Evolutionary conservation across 2,113 vertebrate genomes (phyloP).

Genomic region (Sinosuthora webbiana): DNA sequence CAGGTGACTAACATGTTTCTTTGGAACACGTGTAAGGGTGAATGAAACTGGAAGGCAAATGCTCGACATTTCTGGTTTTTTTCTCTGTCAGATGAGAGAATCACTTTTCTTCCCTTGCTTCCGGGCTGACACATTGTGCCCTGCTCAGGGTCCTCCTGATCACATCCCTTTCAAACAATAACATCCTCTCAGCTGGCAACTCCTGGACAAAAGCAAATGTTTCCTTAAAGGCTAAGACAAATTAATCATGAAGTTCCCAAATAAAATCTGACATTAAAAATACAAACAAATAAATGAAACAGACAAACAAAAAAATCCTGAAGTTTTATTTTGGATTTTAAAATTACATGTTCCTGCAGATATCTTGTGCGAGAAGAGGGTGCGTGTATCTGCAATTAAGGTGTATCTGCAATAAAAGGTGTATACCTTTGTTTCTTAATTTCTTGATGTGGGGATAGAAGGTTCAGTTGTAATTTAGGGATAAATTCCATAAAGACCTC

Average conservation of each 20-base stretch:
- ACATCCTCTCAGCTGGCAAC: conserved; percentile 67
- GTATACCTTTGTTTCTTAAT: neutral
- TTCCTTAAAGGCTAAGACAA: neutral
- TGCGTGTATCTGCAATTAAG: neutral
- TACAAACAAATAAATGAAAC: neutral
- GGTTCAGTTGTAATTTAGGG: neutral
- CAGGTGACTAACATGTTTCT: neutral
- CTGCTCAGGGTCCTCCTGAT: neutral
- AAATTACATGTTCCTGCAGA: neutral
- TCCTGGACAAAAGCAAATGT: conserved; percentile 4
- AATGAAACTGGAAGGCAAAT: neutral
- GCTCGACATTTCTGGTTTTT: neutral
- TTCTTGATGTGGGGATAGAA: neutral
- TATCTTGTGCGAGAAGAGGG: neutral
- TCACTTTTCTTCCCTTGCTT: conserved; percentile 54
- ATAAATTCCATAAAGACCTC: neutral
- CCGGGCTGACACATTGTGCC: conserved; percentile 23
- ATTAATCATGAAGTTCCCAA: neutral
- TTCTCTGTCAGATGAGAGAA: conserved; percentile 36
- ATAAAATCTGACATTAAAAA: neutral
- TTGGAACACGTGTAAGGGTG: neutral
- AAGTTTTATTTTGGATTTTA: neutral
- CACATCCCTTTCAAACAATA: conserved; percentile 63
- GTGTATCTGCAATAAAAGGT: neutral
- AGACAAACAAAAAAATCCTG: accelerated